phyloP scores from a whole-genome alignment of 2,113 vertebrate species.

The Dromiciops gliroides region DNA sequence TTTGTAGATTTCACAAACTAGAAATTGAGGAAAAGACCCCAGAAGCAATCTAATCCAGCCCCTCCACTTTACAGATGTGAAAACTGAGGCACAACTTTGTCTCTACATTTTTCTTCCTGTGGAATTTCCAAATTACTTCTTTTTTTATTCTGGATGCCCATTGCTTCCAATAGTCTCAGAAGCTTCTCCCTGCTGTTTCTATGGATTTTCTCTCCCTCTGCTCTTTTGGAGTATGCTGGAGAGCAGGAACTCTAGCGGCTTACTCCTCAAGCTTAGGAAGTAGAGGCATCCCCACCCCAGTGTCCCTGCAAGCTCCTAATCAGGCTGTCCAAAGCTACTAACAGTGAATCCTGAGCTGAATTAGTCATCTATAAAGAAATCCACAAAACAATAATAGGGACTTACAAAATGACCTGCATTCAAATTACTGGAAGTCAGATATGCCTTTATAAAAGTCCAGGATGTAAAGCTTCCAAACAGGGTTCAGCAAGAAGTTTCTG shows the following conservation, averaged over 20 bases:
- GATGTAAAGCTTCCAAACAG: slow-evolving; percentile 9
- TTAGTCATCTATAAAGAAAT: neutral
- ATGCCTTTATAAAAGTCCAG: fast-evolving
- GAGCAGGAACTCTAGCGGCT: too few species aligned
- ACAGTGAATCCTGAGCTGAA: neutral
- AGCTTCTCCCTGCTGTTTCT: neutral
- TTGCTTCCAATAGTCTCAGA: neutral
- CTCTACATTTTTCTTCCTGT: neutral
- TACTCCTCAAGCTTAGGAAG: neutral
- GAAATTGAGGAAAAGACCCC: neutral
- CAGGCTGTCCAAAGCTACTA: neutral
- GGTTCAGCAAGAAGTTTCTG: slow-evolving; percentile 66
- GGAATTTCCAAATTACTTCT: neutral
- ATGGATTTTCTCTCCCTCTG: neutral
- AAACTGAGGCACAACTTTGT: neutral
- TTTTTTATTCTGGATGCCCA: neutral
- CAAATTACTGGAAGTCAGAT: neutral
- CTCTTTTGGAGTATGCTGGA: neutral
- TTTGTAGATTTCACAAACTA: neutral
- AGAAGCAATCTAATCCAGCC: neutral
- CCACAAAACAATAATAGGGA: neutral
- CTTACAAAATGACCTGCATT: neutral
- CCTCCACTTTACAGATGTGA: neutral
- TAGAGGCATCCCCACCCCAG: neutral
- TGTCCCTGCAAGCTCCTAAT: neutral